These are phyloP conservation scores for Paramuricea clavata DNA, from an alignment of 92 coral and sea anemone species.

Conservation along the genomic window DNA sequence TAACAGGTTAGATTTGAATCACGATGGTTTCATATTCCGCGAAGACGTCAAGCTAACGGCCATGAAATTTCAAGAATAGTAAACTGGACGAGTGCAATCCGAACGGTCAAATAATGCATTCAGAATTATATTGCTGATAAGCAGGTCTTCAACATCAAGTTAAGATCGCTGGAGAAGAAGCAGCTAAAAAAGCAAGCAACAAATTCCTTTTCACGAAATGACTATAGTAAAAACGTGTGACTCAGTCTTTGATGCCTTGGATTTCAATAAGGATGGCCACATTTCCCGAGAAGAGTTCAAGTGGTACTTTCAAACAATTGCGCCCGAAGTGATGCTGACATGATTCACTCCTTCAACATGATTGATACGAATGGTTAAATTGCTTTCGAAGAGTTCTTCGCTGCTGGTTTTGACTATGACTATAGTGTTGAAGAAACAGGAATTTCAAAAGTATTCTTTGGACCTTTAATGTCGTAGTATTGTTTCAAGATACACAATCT, in stretches of 20 bases:
- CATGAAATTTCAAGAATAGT: background rate
- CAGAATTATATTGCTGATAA: background rate
- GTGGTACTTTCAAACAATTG: background rate
- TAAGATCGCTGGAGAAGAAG: background rate
- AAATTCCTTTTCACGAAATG: too few species aligned
- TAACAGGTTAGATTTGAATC: background rate
- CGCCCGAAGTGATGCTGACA: background rate
- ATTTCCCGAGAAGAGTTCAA: conserved; percentile 1
- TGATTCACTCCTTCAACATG: background rate
- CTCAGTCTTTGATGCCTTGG: background rate
- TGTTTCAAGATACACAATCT: too few species aligned
- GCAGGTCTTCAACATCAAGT: background rate
- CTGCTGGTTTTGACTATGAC: background rate
- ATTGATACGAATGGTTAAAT: conserved; percentile 6
- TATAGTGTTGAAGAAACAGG: background rate
- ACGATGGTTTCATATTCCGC: background rate
- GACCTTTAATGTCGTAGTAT: too few species aligned
- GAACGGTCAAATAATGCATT: background rate
- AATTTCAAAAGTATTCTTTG: background rate
- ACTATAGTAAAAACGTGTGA: too few species aligned
- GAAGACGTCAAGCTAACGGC: background rate
- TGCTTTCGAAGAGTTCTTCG: background rate
- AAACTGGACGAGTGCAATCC: background rate
- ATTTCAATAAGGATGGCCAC: background rate
- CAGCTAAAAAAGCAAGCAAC: background rate